Conservation (phyloP, 2,113 vertebrate species). For the Nothobranchius furzeri region DNA sequence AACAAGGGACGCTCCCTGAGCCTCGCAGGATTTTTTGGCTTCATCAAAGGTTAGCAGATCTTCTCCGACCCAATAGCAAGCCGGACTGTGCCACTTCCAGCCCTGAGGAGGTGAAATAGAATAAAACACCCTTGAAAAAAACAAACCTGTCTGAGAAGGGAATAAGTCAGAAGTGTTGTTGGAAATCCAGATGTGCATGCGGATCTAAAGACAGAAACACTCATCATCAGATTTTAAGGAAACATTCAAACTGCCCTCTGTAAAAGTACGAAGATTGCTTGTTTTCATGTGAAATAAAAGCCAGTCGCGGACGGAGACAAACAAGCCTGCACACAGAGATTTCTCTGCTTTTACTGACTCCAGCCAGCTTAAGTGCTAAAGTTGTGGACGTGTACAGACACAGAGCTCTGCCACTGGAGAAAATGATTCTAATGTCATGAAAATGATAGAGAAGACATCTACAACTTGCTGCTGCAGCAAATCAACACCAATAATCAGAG, state of each 20-base stretch:
- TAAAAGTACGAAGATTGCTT: neutral
- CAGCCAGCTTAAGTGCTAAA: slow-evolving; percentile 29
- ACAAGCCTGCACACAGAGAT: slow-evolving; percentile 25
- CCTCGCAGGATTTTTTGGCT: slow-evolving; percentile 83
- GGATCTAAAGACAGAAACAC: too few relatives aligned
- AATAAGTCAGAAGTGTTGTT: too few relatives aligned
- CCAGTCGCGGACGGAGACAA: slow-evolving; percentile 7
- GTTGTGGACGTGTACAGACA: slow-evolving; percentile 46
- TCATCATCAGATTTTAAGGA: neutral
- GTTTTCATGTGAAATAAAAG: neutral
- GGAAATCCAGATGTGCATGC: too few relatives aligned
- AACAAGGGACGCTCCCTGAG: slow-evolving; percentile 81
- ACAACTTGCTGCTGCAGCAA: too few relatives aligned
- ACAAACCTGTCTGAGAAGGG: too few relatives aligned
- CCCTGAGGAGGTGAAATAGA: slow-evolving; percentile 75
- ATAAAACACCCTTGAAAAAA: neutral
- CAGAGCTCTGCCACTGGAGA: slow-evolving; percentile 38
- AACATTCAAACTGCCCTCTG: too few relatives aligned
- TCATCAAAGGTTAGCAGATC: slow-evolving; percentile 84
- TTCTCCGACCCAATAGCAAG: slow-evolving; percentile 93
- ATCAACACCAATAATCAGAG: too few relatives aligned
- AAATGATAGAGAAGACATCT: too few relatives aligned
- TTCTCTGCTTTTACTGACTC: slow-evolving; percentile 9
- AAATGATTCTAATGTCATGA: neutral
- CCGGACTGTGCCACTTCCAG: slow-evolving; percentile 96